Conservation (phyloP, 2,113 vertebrate genomes). For the Daubentonia madagascariensis region DNA sequence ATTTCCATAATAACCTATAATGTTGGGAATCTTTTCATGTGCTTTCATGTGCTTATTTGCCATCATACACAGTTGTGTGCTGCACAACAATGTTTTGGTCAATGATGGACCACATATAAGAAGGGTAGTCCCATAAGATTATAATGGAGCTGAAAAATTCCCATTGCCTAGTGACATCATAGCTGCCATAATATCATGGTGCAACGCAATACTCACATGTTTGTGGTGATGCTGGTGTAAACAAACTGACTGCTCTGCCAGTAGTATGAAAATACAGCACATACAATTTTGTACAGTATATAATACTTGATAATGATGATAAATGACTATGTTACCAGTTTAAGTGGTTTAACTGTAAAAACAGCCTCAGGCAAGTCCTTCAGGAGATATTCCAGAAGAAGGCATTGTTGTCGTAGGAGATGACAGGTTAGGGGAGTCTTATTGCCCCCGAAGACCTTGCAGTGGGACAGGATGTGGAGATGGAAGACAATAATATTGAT, state of each 20-base stretch:
- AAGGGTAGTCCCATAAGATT: neutral
- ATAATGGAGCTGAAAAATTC: neutral
- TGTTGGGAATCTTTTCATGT: neutral
- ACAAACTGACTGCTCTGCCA: neutral
- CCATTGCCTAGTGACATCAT: neutral
- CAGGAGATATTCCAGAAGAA: neutral
- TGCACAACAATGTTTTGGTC: neutral
- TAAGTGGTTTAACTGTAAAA: neutral
- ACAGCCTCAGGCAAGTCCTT: neutral
- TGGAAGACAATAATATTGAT: neutral
- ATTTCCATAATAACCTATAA: neutral
- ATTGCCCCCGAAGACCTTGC: neutral
- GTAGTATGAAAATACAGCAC: neutral
- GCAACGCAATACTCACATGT: neutral
- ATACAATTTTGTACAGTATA: neutral
- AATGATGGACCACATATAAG: neutral
- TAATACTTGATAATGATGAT: neutral
- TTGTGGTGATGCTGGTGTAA: neutral
- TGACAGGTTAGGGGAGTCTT: neutral
- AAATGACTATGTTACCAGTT: neutral
- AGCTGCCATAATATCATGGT: neutral
- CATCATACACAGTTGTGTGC: neutral
- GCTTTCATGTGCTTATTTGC: neutral
- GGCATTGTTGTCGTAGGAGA: neutral
- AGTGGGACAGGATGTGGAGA: neutral